A percentile compares a stretch with the other conserved stretches of the same genome.
Conservation (phyloP, 2,113 vertebrate genomes). For the Trematomus loennbergii region DNA sequence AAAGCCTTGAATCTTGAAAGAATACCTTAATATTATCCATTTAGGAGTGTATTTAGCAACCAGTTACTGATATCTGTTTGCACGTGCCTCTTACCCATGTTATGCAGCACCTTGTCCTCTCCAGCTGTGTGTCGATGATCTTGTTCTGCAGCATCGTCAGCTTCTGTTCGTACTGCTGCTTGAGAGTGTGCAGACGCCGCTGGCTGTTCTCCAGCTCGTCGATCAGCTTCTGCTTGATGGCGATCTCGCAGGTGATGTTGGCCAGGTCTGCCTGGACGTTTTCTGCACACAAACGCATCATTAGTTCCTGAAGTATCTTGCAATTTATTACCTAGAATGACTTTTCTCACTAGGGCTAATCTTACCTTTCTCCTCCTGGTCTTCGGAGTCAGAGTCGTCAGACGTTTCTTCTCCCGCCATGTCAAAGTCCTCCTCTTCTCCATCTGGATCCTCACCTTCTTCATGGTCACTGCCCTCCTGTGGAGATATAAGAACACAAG, state of each 20-base stretch:
- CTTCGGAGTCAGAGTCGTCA: constrained; percentile 96
- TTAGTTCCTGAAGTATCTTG: background rate
- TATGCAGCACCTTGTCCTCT: constrained; percentile 98
- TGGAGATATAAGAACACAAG: background rate
- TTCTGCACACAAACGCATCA: constrained; percentile 79
- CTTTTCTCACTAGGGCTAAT: no score
- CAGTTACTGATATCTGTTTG: background rate
- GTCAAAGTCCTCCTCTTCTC: constrained; percentile 93
- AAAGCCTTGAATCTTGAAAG: no score
- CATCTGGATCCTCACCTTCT: constrained; percentile 91
- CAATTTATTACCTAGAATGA: background rate
- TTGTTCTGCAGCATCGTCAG: constrained; percentile 96
- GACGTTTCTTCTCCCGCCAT: constrained; percentile 92
- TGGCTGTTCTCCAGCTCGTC: constrained; percentile 99
- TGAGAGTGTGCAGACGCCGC: constrained; percentile 93
- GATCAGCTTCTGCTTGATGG: constrained; percentile 98
- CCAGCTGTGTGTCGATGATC: constrained; percentile 96
- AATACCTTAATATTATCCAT: no score
- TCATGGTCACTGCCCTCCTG: constrained; percentile 94
- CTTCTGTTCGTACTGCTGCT: constrained; percentile 98
- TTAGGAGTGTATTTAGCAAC: no score
- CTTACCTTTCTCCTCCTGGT: constrained; percentile 96
- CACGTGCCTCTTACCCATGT: constrained; percentile 86
- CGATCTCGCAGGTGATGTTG: constrained; percentile 99
- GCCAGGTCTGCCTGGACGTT: constrained; percentile 96